These are phyloP conservation scores for Platalea minor DNA, from an alignment of 2,797 vertebrate species.

Conservation along the genomic window DNA sequence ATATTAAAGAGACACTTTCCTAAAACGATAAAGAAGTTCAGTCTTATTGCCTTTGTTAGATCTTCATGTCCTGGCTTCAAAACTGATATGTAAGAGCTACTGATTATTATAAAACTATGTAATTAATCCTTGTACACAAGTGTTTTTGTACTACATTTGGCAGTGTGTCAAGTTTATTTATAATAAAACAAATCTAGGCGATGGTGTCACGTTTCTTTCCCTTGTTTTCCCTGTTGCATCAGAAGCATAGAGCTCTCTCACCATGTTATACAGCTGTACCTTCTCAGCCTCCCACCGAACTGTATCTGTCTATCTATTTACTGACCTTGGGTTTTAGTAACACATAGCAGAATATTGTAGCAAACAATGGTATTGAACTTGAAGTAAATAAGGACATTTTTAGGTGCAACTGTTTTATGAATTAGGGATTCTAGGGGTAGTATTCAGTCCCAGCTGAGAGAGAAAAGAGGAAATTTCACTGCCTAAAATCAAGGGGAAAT, in stretches of 20 bases:
- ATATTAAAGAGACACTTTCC: neutral
- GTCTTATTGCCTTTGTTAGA: neutral
- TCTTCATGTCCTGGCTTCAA: neutral
- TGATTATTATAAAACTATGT: neutral
- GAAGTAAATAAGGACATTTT: neutral
- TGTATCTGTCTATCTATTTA: neutral
- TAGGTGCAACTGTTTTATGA: neutral
- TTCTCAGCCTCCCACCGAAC: neutral
- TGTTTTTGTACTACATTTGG: neutral
- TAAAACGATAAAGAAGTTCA: neutral
- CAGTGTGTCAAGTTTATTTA: neutral
- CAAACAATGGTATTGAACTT: neutral
- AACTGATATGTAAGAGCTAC: neutral
- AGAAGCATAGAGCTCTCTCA: neutral
- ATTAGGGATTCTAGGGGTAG: neutral
- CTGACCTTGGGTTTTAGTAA: neutral
- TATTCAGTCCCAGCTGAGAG: neutral
- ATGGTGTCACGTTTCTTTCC: neutral
- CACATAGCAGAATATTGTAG: neutral
- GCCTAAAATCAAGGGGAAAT: neutral
- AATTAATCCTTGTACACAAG: neutral
- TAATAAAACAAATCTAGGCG: neutral
- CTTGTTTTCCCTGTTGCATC: neutral
- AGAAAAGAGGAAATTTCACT: neutral
- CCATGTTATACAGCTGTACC: fast-evolving